Conservation (phyloP, 1,140 invertebrate genomes). For the Helicoverpa zea region DNA sequence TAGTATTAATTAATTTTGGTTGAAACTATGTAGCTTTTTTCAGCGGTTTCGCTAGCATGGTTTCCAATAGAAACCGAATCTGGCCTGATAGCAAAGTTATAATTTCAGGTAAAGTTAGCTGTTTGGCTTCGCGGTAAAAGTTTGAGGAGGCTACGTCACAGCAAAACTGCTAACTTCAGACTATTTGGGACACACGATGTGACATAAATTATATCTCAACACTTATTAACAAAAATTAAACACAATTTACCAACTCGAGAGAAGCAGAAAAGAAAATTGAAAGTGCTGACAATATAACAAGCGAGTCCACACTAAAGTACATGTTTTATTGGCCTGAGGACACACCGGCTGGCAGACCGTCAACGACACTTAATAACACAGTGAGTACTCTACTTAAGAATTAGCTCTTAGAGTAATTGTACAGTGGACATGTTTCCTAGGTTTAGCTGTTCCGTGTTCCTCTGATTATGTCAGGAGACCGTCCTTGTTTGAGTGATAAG, state of each 20-base stretch:
- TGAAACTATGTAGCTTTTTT: no score
- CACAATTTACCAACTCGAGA: not conserved
- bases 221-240: not conserved
- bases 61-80: no score
- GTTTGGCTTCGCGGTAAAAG: no score
- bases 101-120: no score
- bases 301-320: conserved; percentile 6
- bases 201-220: no score
- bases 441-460: not conserved
- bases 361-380: conserved; percentile 19
- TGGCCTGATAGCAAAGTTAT: no score
- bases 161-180: no score
- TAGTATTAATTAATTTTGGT: no score
- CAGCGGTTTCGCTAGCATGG: no score
- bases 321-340: conserved; percentile 29
- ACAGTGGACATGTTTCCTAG: conserved; percentile 22
- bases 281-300: conserved; percentile 16
- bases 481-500: no score
- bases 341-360: conserved; percentile 16
- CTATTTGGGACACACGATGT: no score
- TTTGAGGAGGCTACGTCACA: no score
- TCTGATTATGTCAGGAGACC: not conserved
- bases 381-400: conserved; percentile 31
- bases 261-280: conserved; percentile 1
- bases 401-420: conserved; percentile 26